A percentile compares a stretch with the other conserved stretches of the same genome.
Evolutionary conservation across 64 coral and sea anemone genomes (phyloP).

Genomic region (Montipora foliosa): DNA sequence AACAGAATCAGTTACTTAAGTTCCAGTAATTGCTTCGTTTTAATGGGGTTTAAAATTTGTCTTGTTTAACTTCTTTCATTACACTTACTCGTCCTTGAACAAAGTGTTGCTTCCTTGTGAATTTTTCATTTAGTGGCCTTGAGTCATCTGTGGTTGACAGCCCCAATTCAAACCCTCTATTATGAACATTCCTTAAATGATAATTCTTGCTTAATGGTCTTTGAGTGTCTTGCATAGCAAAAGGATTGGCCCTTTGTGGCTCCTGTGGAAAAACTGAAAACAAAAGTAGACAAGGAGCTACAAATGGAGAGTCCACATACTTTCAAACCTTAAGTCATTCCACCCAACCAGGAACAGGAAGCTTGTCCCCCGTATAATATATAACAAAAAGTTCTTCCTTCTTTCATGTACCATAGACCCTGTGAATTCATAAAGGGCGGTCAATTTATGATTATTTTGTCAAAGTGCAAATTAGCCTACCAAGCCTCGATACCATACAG

Average conservation of each 20-base stretch:
- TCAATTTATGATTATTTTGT: too few relatives aligned
- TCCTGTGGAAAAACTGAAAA: slow-evolving; percentile 43
- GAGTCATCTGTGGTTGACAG: slow-evolving; percentile 20
- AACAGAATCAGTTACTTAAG: neutral
- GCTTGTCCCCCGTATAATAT: too few relatives aligned
- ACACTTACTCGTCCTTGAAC: slow-evolving; percentile 42
- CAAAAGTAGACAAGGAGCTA: neutral
- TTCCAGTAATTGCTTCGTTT: too few relatives aligned
- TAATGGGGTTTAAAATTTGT: too few relatives aligned
- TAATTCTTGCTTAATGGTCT: slow-evolving; percentile 44
- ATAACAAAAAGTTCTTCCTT: too few relatives aligned
- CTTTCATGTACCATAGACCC: too few relatives aligned
- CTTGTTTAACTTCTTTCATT: neutral
- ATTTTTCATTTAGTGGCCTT: slow-evolving; percentile 5
- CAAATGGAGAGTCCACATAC: neutral
- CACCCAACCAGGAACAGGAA: too few relatives aligned
- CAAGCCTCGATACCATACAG: too few relatives aligned
- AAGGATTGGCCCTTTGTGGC: slow-evolving; percentile 15
- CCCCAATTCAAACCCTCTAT: slow-evolving; percentile 39
- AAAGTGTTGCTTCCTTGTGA: slow-evolving; percentile 62
- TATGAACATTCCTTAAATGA: slow-evolving; percentile 51
- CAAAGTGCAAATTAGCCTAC: too few relatives aligned
- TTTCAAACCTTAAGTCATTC: neutral
- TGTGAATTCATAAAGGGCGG: too few relatives aligned
- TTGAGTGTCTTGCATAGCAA: slow-evolving; percentile 15